Percentiles rank a stretch among this genome's conserved stretches.
These are phyloP conservation scores for Grammomys surdaster DNA, from an alignment of 2,113 vertebrate genomes.

Conservation along the genomic window DNA sequence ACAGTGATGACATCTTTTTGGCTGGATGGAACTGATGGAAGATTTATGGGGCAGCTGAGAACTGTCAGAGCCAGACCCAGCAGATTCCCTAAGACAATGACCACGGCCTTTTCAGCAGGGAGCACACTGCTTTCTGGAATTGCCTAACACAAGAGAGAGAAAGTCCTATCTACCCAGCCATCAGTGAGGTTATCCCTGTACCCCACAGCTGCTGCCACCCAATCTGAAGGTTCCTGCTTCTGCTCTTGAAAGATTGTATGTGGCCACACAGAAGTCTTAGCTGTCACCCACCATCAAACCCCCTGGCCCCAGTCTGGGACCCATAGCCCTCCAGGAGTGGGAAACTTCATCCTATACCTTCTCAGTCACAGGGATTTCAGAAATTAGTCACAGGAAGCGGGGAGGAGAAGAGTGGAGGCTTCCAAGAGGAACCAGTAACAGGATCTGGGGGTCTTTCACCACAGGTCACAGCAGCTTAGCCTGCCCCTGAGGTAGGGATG, in stretches of 20 bases:
- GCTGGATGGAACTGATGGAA: constrained; percentile 76
- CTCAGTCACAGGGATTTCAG: constrained; percentile 81
- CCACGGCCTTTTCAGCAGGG: constrained; percentile 55
- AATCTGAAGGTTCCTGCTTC: constrained; percentile 28
- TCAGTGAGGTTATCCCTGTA: constrained; percentile 67
- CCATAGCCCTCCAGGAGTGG: constrained; percentile 72
- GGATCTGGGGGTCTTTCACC: constrained; percentile 74
- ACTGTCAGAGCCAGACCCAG: constrained; percentile 69
- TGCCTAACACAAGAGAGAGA: constrained; percentile 41
- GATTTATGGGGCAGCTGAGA: constrained; percentile 83
- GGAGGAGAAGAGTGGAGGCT: constrained; percentile 44
- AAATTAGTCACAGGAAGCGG: constrained; percentile 83
- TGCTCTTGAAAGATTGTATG: constrained; percentile 62
- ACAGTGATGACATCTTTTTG: constrained; percentile 78
- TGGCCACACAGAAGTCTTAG: constrained; percentile 6
- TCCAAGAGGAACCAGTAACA: constrained; percentile 66
- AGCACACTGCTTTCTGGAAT: constrained; percentile 61
- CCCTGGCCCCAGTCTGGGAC: constrained; percentile 35
- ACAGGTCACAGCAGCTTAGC: constrained; percentile 71
- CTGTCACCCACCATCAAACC: constrained; percentile 23
- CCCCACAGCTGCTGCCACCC: constrained; percentile 78
- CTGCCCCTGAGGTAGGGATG: constrained; percentile 37
- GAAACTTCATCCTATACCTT: constrained; percentile 80
- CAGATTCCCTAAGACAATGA: constrained; percentile 67
- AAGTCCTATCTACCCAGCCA: constrained; percentile 75